phyloP scores from a whole-genome alignment of 2,888 invertebrate genomes.

The Andrena camellia region DNA sequence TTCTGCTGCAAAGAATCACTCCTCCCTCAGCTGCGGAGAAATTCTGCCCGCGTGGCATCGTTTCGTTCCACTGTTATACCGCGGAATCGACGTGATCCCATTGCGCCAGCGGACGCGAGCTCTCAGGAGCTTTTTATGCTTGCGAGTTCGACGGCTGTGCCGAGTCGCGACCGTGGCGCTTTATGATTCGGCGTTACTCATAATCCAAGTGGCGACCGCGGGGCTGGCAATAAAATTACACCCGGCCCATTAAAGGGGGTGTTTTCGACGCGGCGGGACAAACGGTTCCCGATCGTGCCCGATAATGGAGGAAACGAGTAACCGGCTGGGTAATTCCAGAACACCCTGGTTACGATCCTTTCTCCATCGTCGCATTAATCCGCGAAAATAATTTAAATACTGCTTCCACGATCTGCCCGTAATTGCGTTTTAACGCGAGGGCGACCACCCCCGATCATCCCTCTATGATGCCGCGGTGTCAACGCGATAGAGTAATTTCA shows the following conservation, averaged over 20 bases:
- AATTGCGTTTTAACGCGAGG: constrained; percentile 48
- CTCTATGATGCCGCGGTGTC: constrained; percentile 13
- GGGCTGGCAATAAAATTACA: constrained; percentile 32
- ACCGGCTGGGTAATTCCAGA: constrained; percentile 41
- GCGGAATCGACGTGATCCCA: background rate
- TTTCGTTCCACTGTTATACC: background rate
- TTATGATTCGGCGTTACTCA: constrained; percentile 8
- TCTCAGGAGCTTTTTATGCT: background rate
- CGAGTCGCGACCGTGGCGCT: constrained; percentile 3
- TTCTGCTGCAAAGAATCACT: background rate
- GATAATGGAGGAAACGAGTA: constrained; percentile 66
- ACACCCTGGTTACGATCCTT: constrained; percentile 44
- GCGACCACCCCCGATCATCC: background rate
- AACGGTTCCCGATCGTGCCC: constrained; percentile 41
- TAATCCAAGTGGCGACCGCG: constrained; percentile 18
- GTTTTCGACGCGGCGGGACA: constrained; percentile 19
- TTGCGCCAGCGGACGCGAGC: background rate
- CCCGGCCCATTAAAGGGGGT: constrained; percentile 28
- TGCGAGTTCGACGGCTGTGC: background rate
- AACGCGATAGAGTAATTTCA: constrained; percentile 24
- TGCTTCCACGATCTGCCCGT: constrained; percentile 28
- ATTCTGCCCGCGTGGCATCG: background rate
- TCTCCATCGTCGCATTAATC: constrained; percentile 48
- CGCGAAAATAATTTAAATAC: constrained; percentile 54
- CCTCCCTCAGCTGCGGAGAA: too few relatives aligned